Conservation (phyloP, 2,113 vertebrate species). For the Galemys pyrenaicus region DNA sequence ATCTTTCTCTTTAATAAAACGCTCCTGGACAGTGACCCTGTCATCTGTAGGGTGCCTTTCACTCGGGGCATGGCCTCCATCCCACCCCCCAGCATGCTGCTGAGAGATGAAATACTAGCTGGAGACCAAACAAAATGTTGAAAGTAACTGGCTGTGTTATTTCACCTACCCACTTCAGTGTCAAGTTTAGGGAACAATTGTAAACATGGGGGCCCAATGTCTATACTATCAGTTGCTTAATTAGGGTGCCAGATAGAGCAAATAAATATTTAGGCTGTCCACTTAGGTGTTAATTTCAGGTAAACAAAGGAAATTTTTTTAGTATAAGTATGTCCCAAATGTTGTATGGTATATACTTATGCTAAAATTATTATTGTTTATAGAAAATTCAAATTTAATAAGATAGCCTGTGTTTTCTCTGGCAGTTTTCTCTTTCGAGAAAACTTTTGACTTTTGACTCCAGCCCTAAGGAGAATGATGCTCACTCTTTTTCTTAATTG, state of each 20-base stretch:
- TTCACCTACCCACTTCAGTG: background rate
- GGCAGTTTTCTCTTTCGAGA: background rate
- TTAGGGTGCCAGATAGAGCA: background rate
- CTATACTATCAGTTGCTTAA: background rate
- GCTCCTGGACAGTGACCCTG: background rate
- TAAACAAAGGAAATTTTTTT: background rate
- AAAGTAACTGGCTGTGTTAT: background rate
- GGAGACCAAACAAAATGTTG: background rate
- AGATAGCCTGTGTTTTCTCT: background rate
- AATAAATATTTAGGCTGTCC: background rate
- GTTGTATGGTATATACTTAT: background rate
- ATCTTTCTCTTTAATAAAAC: background rate
- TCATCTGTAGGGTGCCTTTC: too few species aligned
- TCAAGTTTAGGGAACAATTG: background rate
- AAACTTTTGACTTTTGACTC: conserved; percentile 5
- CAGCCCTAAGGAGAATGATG: background rate
- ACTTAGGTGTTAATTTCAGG: conserved; percentile 11
- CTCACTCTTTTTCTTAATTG: background rate
- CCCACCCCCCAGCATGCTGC: background rate
- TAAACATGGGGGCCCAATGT: background rate
- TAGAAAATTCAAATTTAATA: conserved; percentile 10
- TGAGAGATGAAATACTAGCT: background rate
- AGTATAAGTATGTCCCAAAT: background rate
- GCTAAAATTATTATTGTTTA: background rate
- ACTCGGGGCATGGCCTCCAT: fast-evolving